phyloP scores from a whole-genome alignment of 2,888 invertebrate genomes.

The Melangyna quadrimaculata region DNA sequence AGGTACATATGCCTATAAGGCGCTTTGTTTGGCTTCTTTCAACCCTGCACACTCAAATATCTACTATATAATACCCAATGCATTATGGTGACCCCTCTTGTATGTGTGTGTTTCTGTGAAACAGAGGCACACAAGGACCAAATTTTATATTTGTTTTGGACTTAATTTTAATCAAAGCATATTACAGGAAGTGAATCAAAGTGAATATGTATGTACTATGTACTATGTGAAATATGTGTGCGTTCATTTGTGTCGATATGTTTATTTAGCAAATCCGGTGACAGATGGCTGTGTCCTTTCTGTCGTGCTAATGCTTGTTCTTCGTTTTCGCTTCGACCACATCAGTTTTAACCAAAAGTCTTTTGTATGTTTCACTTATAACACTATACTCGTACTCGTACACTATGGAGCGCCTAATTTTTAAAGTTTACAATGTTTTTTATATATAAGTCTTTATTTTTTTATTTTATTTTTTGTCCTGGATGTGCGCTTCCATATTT shows the following conservation, averaged over 20 bases:
- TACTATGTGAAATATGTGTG: constrained; percentile 27
- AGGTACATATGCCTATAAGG: too few species aligned
- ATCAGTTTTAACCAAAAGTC: constrained; percentile 47
- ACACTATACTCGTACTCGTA: too few species aligned
- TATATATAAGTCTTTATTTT: not conserved
- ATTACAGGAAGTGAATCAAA: constrained; percentile 46
- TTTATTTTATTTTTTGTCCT: not conserved
- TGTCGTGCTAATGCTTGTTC: constrained; percentile 9
- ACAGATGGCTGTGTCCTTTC: constrained; percentile 59
- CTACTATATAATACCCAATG: too few species aligned
- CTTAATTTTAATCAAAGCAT: constrained; percentile 70
- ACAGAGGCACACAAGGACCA: constrained; percentile 14
- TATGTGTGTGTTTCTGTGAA: not conserved
- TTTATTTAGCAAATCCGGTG: constrained; percentile 63
- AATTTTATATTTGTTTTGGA: constrained; percentile 60
- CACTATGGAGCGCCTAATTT: constrained; percentile 54
- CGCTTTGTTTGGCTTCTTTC: not conserved
- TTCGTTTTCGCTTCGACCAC: constrained; percentile 34
- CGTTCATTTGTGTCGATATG: constrained; percentile 36
- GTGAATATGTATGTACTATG: too few species aligned
- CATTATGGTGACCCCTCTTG: constrained; percentile 4
- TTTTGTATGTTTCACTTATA: constrained; percentile 47
- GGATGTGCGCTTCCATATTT: constrained; percentile 44
- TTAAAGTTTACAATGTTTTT: constrained; percentile 51
- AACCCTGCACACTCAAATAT: not conserved